Evolutionary conservation across 2,113 vertebrate species (phyloP).

Genomic region (Mormyrus iriodes): DNA sequence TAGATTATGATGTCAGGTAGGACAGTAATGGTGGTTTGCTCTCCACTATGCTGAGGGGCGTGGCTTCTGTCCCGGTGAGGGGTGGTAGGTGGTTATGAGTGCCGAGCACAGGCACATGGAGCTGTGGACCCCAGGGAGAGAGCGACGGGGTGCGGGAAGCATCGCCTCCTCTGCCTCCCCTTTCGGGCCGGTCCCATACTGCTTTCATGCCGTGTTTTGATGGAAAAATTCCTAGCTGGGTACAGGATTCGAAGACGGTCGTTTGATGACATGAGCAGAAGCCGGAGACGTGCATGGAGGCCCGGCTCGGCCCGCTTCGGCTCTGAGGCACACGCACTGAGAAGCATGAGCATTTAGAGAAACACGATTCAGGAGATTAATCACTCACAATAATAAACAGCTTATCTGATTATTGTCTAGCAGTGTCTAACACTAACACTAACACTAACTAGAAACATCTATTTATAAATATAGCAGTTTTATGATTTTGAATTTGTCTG

Average conservation of each 20-base stretch:
- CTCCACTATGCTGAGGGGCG: not conserved
- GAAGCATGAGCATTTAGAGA: not conserved
- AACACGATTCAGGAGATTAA: constrained; percentile 2
- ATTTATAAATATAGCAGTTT: not conserved
- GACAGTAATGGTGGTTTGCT: no score
- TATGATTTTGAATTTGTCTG: not conserved
- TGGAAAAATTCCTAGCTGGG: not conserved
- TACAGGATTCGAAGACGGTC: not conserved
- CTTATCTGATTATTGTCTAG: constrained; percentile 25
- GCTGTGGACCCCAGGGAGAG: not conserved
- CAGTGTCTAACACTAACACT: constrained; percentile 10
- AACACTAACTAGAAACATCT: not conserved
- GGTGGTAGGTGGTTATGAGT: not conserved
- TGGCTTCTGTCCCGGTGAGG: not conserved
- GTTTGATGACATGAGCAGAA: not conserved
- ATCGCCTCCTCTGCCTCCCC: not conserved
- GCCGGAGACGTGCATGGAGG: not conserved
- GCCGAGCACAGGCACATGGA: not conserved
- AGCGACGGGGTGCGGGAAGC: not conserved
- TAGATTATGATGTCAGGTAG: not conserved
- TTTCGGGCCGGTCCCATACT: not conserved
- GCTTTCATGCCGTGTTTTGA: not conserved
- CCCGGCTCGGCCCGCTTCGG: no score
- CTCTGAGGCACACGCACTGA: not conserved
- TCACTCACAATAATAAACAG: not conserved